Evolutionary conservation across 2,113 vertebrate genomes (phyloP).

Genomic region (Pollimyrus isidori): DNA sequence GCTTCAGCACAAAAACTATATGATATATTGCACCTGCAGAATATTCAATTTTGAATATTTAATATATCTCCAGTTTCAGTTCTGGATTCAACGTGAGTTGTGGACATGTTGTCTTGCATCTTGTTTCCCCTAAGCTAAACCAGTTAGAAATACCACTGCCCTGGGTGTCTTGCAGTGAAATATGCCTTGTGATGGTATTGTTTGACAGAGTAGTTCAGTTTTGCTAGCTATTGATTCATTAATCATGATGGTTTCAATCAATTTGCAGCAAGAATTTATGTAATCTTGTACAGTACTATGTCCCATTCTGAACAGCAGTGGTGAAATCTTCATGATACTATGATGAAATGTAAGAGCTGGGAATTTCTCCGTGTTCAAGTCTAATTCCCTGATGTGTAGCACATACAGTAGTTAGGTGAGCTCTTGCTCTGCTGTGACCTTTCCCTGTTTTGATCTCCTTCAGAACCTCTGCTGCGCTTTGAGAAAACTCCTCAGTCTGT

Average conservation of each 20-base stretch:
- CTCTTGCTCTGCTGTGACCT: neutral
- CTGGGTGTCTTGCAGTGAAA: neutral
- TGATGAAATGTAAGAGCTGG: neutral
- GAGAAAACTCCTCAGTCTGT: constrained; percentile 47
- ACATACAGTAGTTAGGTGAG: neutral
- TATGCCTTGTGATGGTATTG: neutral
- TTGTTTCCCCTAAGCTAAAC: neutral
- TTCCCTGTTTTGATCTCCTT: neutral
- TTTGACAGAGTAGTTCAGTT: neutral
- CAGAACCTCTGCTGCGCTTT: constrained; percentile 55
- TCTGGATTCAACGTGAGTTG: neutral
- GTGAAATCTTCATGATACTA: neutral
- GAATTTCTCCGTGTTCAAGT: neutral
- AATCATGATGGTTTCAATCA: neutral
- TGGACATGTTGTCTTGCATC: neutral
- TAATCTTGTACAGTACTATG: neutral
- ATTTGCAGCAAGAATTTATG: neutral
- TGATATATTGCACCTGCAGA: neutral
- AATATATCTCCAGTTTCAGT: neutral
- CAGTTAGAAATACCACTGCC: neutral
- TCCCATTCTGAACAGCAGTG: neutral
- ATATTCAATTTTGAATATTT: neutral
- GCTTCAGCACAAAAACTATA: neutral
- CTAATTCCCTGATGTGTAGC: neutral
- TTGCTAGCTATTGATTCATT: neutral